phyloP scores from a whole-genome alignment of 2,113 vertebrate species.

The Archocentrus centrarchus region DNA sequence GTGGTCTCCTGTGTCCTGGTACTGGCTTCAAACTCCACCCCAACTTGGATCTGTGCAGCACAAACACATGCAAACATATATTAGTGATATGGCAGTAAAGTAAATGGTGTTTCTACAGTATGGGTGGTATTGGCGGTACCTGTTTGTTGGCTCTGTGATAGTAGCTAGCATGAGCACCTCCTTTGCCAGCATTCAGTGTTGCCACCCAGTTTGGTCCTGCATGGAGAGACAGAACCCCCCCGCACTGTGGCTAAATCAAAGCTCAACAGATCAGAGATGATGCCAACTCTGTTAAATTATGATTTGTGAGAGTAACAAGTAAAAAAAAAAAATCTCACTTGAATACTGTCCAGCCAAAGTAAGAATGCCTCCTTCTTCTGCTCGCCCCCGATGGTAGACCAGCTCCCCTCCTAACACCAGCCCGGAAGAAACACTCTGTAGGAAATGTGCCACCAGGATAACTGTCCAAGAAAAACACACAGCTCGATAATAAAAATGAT shows the following conservation, averaged over 20 bases:
- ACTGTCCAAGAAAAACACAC: conserved; percentile 78
- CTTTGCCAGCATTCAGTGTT: conserved; percentile 92
- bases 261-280: not conserved
- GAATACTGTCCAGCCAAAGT: conserved; percentile 94
- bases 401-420: conserved; percentile 95
- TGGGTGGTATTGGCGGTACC: conserved; percentile 68
- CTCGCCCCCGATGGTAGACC: conserved; percentile 92
- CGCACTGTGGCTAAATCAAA: not conserved
- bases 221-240: not conserved
- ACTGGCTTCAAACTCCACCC: conserved; percentile 97
- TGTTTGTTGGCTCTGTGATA: conserved; percentile 96
- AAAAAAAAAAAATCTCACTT: conserved; percentile 73
- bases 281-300: not conserved
- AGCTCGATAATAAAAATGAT: not conserved
- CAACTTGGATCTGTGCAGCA: conserved; percentile 88
- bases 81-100: not conserved
- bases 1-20: conserved; percentile 94
- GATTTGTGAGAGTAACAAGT: not conserved
- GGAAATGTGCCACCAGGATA: conserved; percentile 95
- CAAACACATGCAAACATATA: not conserved
- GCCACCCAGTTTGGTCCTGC: conserved; percentile 91
- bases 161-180: conserved; percentile 94
- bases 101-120: not conserved
- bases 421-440: conserved; percentile 91
- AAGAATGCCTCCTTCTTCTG: conserved; percentile 95